Conservation (phyloP, 2,797 vertebrate species). For the Carapus acus region DNA sequence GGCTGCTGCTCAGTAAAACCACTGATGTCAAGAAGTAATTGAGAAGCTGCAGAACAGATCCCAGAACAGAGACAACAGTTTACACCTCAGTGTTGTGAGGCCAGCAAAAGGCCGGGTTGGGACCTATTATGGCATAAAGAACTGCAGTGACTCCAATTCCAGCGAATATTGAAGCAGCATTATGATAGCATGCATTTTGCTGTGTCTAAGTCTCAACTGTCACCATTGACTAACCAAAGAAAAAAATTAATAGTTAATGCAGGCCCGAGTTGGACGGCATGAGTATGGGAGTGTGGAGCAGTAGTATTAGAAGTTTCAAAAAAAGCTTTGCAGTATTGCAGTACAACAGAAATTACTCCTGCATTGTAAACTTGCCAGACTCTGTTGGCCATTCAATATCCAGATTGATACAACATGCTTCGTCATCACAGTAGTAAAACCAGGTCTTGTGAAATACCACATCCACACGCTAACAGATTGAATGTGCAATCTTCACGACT, state of each 20-base stretch:
- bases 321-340: not conserved
- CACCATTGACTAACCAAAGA: too few relatives aligned
- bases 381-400: conserved; percentile 4
- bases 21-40: conserved; percentile 32
- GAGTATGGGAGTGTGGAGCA: not conserved
- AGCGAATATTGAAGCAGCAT: too few relatives aligned
- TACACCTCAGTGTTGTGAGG: conserved; percentile 40
- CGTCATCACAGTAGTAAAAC: conserved; percentile 41
- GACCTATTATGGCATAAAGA: conserved; percentile 1
- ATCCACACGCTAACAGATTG: conserved; percentile 1
- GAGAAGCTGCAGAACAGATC: conserved; percentile 33
- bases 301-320: not conserved
- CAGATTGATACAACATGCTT: conserved; percentile 40
- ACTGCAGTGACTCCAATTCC: not conserved
- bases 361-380: conserved; percentile 17
- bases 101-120: conserved; percentile 10
- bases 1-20: conserved; percentile 40
- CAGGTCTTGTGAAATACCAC: conserved; percentile 7
- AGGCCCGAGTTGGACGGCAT: not conserved
- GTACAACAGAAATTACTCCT: not conserved
- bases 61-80: conserved; percentile 16
- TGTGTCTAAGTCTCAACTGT: too few relatives aligned
- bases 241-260: too few relatives aligned
- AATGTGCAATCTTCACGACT: conserved; percentile 32
- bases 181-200: too few relatives aligned